Evolutionary conservation across 2,113 vertebrate genomes (phyloP), one percentile per base, ranked within the genome.

Genomic region (Myxocyprinus asiaticus): DNA sequence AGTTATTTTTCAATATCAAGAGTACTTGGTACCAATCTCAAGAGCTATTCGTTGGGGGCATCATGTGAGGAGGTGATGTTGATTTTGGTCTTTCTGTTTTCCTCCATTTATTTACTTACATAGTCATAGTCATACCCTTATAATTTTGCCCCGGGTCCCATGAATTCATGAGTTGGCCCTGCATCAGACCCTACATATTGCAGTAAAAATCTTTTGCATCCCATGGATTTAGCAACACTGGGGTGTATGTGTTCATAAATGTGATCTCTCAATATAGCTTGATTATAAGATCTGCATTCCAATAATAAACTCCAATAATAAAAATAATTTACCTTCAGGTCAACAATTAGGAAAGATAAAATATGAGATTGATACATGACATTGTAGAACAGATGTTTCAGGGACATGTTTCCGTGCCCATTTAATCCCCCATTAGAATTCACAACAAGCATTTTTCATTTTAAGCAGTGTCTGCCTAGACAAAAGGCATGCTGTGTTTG

Each of bases 381-480:
- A n/a, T 53, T 53, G 50, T 22, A 69, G 10, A 71, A 71, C 69
- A 71, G 53, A 71, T 58, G 69, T 58, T 71, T 56, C 2, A 2
- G n/a, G n/a, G n/a, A n/a, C n/a, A n/a, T n/a, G n/a, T n/a, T n/a
- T n/a, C n/a, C n/a, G 42, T 45, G 14, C 51, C 42, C 15, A 7
- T 53, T 10, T 50, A 9, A 50, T 50, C 9, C 47, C 6, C 12
- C 11, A 43, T 56, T 9, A 55, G 22, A 70, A 10, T 56, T n/a
- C 68, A 56, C 51, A 70, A 51, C 48, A 51, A 51, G 7, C 4
- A 3, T 70, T 71, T 44, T 53, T 71, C 11, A 58, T 58, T 44
- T 71, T 71, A 15, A 15, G 53, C 15, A n/a, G 53, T 53, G 11
- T 9, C 33, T 56, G 69, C 43, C 33, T 71, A 56, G 69, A 58